A percentile compares a stretch with the other conserved stretches of the same genome.
phyloP scores from a whole-genome alignment of 2,113 vertebrate genomes.

The Stictonetta naevosa region DNA sequence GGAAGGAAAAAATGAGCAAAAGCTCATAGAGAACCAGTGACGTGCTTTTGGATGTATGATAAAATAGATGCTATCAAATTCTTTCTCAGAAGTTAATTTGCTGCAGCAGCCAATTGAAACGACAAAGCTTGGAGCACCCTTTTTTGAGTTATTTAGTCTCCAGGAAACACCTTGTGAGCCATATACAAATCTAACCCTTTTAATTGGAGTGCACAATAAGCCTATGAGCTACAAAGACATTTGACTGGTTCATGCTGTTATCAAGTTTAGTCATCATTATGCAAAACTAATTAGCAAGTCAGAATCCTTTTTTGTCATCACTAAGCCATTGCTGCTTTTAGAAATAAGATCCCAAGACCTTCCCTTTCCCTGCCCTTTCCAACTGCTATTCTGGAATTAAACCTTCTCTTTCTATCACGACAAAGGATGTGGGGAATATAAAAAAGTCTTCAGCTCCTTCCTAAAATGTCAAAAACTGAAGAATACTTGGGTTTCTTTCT shows the following conservation, averaged over 20 bases:
- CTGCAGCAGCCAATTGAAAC: not conserved
- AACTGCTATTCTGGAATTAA: slow-evolving; percentile 54
- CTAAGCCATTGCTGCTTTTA: slow-evolving; percentile 43
- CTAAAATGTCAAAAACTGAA: slow-evolving; percentile 53
- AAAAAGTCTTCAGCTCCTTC: slow-evolving; percentile 15
- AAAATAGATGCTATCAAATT: not conserved
- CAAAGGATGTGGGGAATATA: slow-evolving; percentile 40
- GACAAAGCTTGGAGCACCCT: not conserved
- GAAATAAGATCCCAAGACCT: slow-evolving; percentile 47
- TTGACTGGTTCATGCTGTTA: slow-evolving; percentile 21
- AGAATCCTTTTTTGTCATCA: slow-evolving; percentile 27
- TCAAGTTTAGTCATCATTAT: slow-evolving; percentile 65
- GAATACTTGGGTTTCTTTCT: not conserved
- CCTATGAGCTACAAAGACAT: not conserved
- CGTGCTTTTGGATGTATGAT: not conserved
- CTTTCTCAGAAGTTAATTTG: not conserved
- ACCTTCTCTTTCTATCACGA: slow-evolving; percentile 40
- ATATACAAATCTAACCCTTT: not conserved
- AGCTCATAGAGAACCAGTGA: not conserved
- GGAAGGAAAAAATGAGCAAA: not conserved
- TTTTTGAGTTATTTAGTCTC: not conserved
- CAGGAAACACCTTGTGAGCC: slow-evolving; percentile 9
- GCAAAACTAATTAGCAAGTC: slow-evolving; percentile 67
- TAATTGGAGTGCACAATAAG: not conserved
- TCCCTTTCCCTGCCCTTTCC: slow-evolving; percentile 56